A percentile compares a stretch with the other conserved stretches of the same genome.
Evolutionary conservation across 2,888 invertebrate genomes (phyloP).

Genomic region (Eristalis pertinax): DNA sequence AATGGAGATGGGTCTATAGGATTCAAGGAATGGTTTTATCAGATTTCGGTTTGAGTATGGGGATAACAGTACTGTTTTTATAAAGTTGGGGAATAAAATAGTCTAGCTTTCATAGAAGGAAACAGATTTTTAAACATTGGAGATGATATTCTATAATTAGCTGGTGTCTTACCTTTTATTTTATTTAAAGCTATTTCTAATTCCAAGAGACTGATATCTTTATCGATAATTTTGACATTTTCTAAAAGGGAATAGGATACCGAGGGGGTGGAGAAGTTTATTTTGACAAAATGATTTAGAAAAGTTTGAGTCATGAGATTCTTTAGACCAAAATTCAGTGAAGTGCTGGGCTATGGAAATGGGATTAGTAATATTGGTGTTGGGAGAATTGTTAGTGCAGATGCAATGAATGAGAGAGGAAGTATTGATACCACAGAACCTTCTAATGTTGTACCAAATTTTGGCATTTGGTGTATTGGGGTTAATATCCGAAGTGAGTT

Average conservation of each 20-base stretch:
- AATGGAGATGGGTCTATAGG: constrained; percentile 18
- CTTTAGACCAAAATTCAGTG: too few relatives aligned
- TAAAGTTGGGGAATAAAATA: constrained; percentile 33
- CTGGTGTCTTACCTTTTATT: constrained; percentile 24
- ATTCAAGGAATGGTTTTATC: constrained; percentile 17
- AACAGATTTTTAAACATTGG: constrained; percentile 38
- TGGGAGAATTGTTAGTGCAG: too few relatives aligned
- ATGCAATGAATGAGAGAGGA: too few relatives aligned
- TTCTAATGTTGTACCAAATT: too few relatives aligned
- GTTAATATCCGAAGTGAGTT: neutral
- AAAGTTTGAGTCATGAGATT: too few relatives aligned
- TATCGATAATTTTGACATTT: neutral
- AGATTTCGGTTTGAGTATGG: constrained; percentile 25
- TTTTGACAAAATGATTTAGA: too few relatives aligned
- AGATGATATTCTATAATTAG: constrained; percentile 19
- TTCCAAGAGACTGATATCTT: neutral
- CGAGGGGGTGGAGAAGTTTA: too few relatives aligned
- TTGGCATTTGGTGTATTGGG: constrained; percentile 2
- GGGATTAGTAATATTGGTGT: too few relatives aligned
- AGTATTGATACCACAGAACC: too few relatives aligned
- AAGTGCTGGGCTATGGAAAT: too few relatives aligned
- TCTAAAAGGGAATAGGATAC: neutral
- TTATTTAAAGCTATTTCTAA: constrained; percentile 16
- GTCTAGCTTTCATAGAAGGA: constrained; percentile 1
- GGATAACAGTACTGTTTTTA: constrained; percentile 36